Evolutionary conservation across 2,888 invertebrate genomes (phyloP), one percentile per base, ranked within the genome.

Genomic region (Parthenolecanium corni): DNA sequence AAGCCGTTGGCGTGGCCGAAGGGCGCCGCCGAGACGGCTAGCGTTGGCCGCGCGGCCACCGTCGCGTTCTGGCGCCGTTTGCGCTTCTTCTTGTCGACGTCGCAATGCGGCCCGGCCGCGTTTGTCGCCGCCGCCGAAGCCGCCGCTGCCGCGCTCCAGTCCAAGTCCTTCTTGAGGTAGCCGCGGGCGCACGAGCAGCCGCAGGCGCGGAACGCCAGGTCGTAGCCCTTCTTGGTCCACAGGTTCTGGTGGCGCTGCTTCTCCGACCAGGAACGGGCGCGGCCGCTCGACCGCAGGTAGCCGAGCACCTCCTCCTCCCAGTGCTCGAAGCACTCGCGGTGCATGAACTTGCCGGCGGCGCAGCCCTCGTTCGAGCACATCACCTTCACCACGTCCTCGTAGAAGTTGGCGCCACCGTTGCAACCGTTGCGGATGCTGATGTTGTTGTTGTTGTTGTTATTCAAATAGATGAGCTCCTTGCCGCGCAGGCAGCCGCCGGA

Each of bases 161-260:
- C 91, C 56, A 93, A 78, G 76, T 96, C 95, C 75, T 95, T 96
- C 72, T 92, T 87, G 69, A 96, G 75, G 72, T 94, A 93, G 5
- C 95, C 95, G 31, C 90, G 81, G 2, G 89, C 89, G 76, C 95
- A 95, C 67, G 86, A 86, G 76, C 96, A 96, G 44, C 87, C 88
- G 77, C 95, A 96, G 6, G 91, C 92, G 71, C 93, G 94, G 76
- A 87, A 94, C 6, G 93, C 93, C 73, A 95, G 76, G 75, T 96
- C 95, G 77, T 95, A 95, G 61, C 95, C 95, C 75, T 94, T 94
- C 76, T 95, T 95, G 64, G 94, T 93, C 96, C 96, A 96, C 65
- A 96, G 77, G 75, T 95, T 95, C 77, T 95, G 94, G 70, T 86
- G 83, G 25, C 94, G 81, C 74, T 95, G 95, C 64, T 92, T 81